Evolutionary conservation across 2,113 vertebrate species (phyloP), one percentile per base, ranked within the genome.

Genomic region (Castor canadensis): DNA sequence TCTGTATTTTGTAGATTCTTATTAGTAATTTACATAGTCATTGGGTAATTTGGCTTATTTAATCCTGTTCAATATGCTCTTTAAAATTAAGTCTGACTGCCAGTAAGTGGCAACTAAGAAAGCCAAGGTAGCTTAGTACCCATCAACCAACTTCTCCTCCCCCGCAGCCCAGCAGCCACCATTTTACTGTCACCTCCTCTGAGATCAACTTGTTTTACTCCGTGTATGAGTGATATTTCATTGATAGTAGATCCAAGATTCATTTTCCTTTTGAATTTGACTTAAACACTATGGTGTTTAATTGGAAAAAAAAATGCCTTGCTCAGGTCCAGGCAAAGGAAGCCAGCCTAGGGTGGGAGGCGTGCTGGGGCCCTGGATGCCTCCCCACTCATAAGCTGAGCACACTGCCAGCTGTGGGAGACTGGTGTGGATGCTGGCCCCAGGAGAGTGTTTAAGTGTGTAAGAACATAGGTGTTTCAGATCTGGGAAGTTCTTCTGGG

Each of bases 261-360:
- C 83, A 82, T 93, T 97, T 98, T 98, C 95, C 64, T 96, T 97
- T 97, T 96, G 89, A 97, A 96, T 98, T 98, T 98, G 94, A 95
- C 92, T 96, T 96, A 96, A 98, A 97, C 89, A 93, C 92, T 45
- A 11, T 95, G 94, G 93, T 93, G 81, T 98, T 97, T 97, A 97
- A 93, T 72, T 93, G 94, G 88, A 64, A 95, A 92, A 79, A 96
- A 97, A 96, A 96, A 84, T 94, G 93, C 90, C 88, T 62, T 87
- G 47, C 93, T 73, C 60, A 66, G 90, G 52, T 93, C 80, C 45
- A 94, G 67, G 90, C 38, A 80, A 92, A 97, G 88, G 54, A 96
- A 95, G 72, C 24, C 32, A 56, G 72, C 58, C 89, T 97, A 93
- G 92, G 96, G 97, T 97, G 97, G 69, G 49, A 94, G 98, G 97